phyloP scores from a whole-genome alignment of 2,113 vertebrate species.

The Neodon shergylaensis region DNA sequence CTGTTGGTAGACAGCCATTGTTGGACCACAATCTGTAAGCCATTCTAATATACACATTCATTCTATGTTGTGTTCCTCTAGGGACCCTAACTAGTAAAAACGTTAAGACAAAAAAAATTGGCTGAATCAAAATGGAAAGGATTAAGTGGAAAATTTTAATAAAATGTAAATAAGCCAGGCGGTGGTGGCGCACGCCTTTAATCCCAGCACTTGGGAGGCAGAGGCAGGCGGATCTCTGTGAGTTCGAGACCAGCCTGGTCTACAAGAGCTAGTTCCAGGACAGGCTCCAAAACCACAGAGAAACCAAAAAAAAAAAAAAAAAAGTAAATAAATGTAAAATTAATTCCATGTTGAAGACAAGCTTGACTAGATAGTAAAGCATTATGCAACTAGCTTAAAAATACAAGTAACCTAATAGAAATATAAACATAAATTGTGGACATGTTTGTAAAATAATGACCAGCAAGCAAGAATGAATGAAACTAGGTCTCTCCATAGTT shows the following conservation, averaged over 20 bases:
- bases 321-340: no score
- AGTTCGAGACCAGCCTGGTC: no score
- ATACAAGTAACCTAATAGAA: not conserved
- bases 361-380: not conserved
- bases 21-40: not conserved
- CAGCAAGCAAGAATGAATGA: constrained; percentile 36
- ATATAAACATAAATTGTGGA: not conserved
- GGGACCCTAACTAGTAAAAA: not conserved
- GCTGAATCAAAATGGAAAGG: not conserved
- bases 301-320: no score
- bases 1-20: not conserved
- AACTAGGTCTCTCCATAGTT: not conserved
- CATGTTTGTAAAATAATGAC: constrained; percentile 32
- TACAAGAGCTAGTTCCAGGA: no score
- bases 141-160: not conserved
- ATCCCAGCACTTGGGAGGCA: no score
- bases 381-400: not conserved
- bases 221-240: no score
- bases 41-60: not conserved
- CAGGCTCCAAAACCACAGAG: no score
- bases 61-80: not conserved
- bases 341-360: not conserved
- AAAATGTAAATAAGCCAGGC: no score
- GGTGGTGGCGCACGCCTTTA: no score
- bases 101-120: not conserved